Evolutionary conservation across 2,113 vertebrate species (phyloP), one percentile per base, ranked within the genome.

Genomic region (Eptatretus burgeri): DNA sequence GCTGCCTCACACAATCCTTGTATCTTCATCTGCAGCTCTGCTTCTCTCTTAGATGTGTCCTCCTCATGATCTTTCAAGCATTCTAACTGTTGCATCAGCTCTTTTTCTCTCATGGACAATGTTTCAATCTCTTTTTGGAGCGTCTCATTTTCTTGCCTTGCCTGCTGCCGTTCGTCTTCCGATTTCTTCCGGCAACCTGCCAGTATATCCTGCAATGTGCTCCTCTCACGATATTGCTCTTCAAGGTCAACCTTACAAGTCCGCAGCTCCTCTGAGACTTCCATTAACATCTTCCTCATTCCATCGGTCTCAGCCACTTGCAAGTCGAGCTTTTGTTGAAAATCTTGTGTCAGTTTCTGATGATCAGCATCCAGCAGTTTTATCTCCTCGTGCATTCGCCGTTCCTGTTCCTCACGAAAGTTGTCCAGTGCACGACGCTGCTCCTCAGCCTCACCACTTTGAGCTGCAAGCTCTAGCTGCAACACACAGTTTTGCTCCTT

Each of bases 381-480:
- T 20, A 20, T 10, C 12, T 17, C n/a, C 56, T 60, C 56, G 12
- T 20, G 56, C 10, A n/a, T 17, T 12, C 56, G n/a, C 56, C 13
- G n/a, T 17, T 60, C 56, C n/a, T 60, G 20, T 20, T 60, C 56
- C n/a, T 60, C 56, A 20, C 56, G 56, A n/a, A 60, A 13, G n/a
- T n/a, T 20, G n/a, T 60, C 56, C 9, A 60, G 56, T n/a, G 56
- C 56, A 20, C 56, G 56, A 10, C 56, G 56, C 56, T 60, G 56
- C 56, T 60, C 56, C 12, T 60, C 56, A n/a, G 56, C 56, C 56
- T 60, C 56, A 20, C 56, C 56, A 13, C 56, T 60, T 20, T 60
- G 56, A n/a, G 56, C n/a, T 13, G 56, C 56, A n/a, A 60, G 56
- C 56, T 60, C 56, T 13, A 60, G 56, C 56, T 60, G 56, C 56